Base-by-base conservation (phyloP, 2,888 invertebrate genomes). In the Asteroscopus sphinx region DNA sequence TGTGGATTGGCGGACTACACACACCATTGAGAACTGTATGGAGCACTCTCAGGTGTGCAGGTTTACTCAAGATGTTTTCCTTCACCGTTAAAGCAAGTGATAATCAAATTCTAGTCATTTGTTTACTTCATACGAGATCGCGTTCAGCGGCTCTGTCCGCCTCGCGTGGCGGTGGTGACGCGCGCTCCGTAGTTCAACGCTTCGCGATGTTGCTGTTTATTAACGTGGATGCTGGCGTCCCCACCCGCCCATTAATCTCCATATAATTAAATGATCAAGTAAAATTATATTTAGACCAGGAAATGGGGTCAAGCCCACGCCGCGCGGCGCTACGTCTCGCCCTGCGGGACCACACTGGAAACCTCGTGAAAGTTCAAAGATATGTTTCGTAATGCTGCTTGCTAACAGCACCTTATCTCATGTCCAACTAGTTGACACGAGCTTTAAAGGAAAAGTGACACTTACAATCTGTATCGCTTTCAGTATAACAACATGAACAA, bases 211-310 rank as follows among this genome's bases (percentile, higher is more conserved):
- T 42, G 21, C 52, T 85, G 84, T 89, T 88, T 91, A 89, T 87
- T 90, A 89, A 87, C 88, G 86, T 82, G 74, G 86, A 89, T 83
- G 89, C 89, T 90, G 90, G 89, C 92, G 88, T 91, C 87, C 81
- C 82, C 83, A 80, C 83, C 83, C 81, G 84, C 83, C 88, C 87
- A 93, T 93, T 93, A 91, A 93, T 93, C 93, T 93, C 89, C 88
- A 92, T 92, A 92, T 93, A 93, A 93, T 93, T 91, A 93, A 92
- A 93, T 92, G 92, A 93, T 93, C 92, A 92, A 93, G 91, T 89
- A 88, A 93, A 90, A 89, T 89, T 93, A 93, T 92, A 92, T 93
- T 92, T 93, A 93, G 92, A 91, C 71, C 82, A 86, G 88, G 87
- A 92, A 93, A 92, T 82, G 90, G 85, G 93, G 91, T 86, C 92